Evolutionary conservation across 2,888 invertebrate genomes (phyloP), one percentile per base, ranked within the genome.

Genomic region (Blastobasis adustella): DNA sequence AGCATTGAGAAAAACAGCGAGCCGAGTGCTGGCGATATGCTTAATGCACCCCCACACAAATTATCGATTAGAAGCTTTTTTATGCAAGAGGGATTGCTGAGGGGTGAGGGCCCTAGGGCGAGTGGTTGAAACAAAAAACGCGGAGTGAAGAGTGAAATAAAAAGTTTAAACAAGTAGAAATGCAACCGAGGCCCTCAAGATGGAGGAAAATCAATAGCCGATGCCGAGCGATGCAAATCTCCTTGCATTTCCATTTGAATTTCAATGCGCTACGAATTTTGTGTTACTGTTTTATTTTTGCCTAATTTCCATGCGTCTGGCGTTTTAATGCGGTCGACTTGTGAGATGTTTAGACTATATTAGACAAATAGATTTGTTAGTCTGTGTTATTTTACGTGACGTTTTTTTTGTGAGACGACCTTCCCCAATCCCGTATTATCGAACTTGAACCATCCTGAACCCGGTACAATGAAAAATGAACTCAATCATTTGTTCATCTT

Each of bases 11-110:
- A 86, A 83, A 86, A 84, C 85, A 80, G 76, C 76, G 81, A 65
- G 73, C 69, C 69, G 75, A 73, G 75, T 74, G 79, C 79, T 77
- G 72, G 71, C 86, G 85, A 85, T 88, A 88, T 88, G 87, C 87
- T 85, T 88, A 88, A 88, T 88, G 88, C 88, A 87, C 88, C 87
- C 85, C 88, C 88, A 88, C 85, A 88, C 82, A 88, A 88, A 88
- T 88, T 88, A 88, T 88, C 88, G 88, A 88, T 88, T 88, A 88
- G 87, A 82, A 84, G 86, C 88, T 88, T 88, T 88, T 88, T 88
- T 88, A 88, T 88, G 88, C 88, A 88, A 88, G 88, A 88, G 88
- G 85, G 87, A 82, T 66, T 80, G 71, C 79, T 76, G 78, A 74
- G 82, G 88, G 87, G 87, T 76, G 76, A 67, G 67, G 63, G 67